phyloP scores from a whole-genome alignment of 2,797 vertebrate species.

The Sebastes kiyomatsui region DNA sequence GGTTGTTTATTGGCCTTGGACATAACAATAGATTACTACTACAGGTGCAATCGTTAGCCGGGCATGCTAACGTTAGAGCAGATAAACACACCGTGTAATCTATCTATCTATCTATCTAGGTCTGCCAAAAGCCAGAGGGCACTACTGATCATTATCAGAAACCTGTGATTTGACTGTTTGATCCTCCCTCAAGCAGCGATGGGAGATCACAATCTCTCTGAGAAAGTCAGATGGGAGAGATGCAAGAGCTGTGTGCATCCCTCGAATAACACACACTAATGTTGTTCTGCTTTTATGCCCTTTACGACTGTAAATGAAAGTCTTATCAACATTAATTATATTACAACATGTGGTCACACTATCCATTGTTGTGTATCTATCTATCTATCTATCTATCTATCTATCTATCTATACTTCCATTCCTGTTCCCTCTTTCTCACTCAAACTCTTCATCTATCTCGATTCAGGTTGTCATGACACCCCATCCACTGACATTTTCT shows the following conservation, averaged over 20 bases:
- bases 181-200: background rate
- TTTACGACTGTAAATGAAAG: background rate
- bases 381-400: background rate
- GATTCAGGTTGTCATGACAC: constrained; percentile 57
- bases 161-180: background rate
- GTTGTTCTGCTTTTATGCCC: background rate
- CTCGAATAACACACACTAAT: background rate
- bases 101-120: background rate
- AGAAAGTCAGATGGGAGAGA: background rate
- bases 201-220: background rate
- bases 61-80: background rate
- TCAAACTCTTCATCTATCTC: constrained; percentile 25
- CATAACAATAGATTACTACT: background rate
- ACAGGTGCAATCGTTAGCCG: background rate
- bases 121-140: background rate
- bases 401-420: background rate
- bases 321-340: background rate
- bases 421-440: constrained; percentile 11
- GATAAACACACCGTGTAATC: background rate
- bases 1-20: background rate
- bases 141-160: background rate
- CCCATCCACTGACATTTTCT: constrained; percentile 50
- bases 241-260: background rate
- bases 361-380: background rate
- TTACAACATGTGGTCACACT: background rate